Percentiles rank a stretch among this genome's conserved stretches.
Conservation (phyloP, 2,888 invertebrate genomes). For the Aplocera efformata region DNA sequence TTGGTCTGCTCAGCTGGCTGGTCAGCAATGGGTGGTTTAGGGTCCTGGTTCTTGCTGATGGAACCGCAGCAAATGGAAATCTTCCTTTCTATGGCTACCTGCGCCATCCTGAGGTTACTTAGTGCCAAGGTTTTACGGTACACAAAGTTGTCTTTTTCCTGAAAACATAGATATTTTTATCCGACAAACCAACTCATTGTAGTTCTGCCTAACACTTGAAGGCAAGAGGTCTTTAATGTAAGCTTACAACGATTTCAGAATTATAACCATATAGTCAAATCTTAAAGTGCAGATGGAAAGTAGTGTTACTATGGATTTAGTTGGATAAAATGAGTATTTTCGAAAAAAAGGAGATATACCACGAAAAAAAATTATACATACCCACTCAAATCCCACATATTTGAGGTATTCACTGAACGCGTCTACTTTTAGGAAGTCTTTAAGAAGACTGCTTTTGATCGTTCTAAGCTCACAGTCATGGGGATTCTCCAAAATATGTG, state of each 20-base stretch:
- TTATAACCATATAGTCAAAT: too few relatives aligned
- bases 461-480: conserved; percentile 54
- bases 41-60: conserved; percentile 23
- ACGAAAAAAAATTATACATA: too few relatives aligned
- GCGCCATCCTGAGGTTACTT: conserved; percentile 54
- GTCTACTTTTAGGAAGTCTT: conserved; percentile 41
- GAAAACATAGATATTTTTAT: conserved; percentile 31
- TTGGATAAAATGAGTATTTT: too few relatives aligned
- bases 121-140: conserved; percentile 54
- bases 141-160: conserved; percentile 44
- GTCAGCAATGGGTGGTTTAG: conserved; percentile 17
- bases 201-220: too few relatives aligned
- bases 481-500: conserved; percentile 62
- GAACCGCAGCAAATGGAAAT: conserved; percentile 56
- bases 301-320: too few relatives aligned
- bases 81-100: conserved; percentile 61
- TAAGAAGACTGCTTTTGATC: conserved; percentile 48
- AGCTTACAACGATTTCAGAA: too few relatives aligned
- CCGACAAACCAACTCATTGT: too few relatives aligned
- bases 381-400: conserved; percentile 61
- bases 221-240: too few relatives aligned
- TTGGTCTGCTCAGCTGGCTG: conserved; percentile 32
- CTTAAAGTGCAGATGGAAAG: too few relatives aligned
- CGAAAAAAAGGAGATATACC: too few relatives aligned
- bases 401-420: conserved; percentile 60